Evolutionary conservation across 2,888 invertebrate species (phyloP).

Genomic region (Agrilus cyanescens): DNA sequence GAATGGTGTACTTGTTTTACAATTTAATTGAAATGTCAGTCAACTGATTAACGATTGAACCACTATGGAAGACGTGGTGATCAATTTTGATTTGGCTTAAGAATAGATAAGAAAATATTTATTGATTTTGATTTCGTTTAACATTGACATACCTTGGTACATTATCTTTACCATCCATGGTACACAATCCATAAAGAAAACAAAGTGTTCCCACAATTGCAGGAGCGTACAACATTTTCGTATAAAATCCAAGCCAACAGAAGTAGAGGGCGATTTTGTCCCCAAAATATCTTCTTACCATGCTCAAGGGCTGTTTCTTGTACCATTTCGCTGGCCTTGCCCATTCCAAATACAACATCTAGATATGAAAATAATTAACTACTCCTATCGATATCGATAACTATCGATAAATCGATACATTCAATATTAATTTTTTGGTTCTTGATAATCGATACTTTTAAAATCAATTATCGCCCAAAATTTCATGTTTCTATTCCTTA

Average conservation of each 20-base stretch:
- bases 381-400: no score
- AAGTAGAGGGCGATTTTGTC: constrained; percentile 87
- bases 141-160: constrained; percentile 49
- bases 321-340: constrained; percentile 81
- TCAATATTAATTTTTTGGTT: background rate
- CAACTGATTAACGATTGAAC: background rate
- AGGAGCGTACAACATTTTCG: constrained; percentile 77
- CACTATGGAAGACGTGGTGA: no score
- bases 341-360: constrained; percentile 88
- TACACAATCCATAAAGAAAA: constrained; percentile 74
- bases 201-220: constrained; percentile 77
- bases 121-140: background rate
- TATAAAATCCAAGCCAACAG: constrained; percentile 90
- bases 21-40: background rate
- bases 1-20: background rate
- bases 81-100: no score
- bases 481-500: constrained; percentile 28
- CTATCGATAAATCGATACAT: no score
- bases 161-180: constrained; percentile 73
- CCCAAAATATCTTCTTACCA: constrained; percentile 80
- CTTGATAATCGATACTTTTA: background rate
- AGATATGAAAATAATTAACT: no score
- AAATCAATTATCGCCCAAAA: background rate
- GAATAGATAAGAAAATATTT: no score
- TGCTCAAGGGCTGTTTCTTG: constrained; percentile 84